These are phyloP conservation scores for Anniella stebbinsi DNA, from an alignment of 2,797 vertebrate genomes.

Conservation along the genomic window DNA sequence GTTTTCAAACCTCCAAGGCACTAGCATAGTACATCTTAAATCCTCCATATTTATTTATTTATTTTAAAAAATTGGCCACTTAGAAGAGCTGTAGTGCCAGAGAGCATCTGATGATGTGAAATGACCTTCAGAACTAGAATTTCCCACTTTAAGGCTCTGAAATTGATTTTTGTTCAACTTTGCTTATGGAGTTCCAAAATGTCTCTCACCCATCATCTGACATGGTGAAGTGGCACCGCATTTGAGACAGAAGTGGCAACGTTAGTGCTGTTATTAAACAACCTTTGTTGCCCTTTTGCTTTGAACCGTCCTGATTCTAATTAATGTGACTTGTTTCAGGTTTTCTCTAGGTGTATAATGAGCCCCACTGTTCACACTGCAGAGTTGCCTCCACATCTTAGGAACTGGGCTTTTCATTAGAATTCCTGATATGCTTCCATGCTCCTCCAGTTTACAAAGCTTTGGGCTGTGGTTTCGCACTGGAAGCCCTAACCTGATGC, in stretches of 20 bases:
- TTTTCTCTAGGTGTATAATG: slow-evolving; percentile 39
- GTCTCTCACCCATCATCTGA: neutral
- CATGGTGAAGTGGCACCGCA: neutral
- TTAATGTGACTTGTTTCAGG: slow-evolving; percentile 40
- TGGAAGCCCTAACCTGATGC: neutral
- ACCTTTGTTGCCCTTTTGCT: slow-evolving; percentile 23
- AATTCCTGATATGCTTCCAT: neutral
- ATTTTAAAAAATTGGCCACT: neutral
- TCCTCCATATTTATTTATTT: neutral
- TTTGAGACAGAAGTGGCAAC: slow-evolving; percentile 15
- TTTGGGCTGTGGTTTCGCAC: neutral
- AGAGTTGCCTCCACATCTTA: neutral
- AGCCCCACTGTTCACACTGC: neutral
- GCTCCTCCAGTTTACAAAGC: neutral
- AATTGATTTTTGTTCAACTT: slow-evolving; percentile 19
- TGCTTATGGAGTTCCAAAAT: neutral
- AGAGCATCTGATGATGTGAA: neutral
- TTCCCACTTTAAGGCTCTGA: slow-evolving; percentile 9
- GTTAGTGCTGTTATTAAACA: slow-evolving; percentile 9
- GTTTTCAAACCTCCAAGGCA: neutral
- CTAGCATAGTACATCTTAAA: neutral
- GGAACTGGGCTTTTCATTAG: neutral
- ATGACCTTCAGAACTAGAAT: neutral
- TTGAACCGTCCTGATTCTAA: slow-evolving; percentile 20
- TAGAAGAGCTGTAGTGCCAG: neutral